phyloP scores from a whole-genome alignment of 2,797 vertebrate genomes.

The Pampus argenteus region DNA sequence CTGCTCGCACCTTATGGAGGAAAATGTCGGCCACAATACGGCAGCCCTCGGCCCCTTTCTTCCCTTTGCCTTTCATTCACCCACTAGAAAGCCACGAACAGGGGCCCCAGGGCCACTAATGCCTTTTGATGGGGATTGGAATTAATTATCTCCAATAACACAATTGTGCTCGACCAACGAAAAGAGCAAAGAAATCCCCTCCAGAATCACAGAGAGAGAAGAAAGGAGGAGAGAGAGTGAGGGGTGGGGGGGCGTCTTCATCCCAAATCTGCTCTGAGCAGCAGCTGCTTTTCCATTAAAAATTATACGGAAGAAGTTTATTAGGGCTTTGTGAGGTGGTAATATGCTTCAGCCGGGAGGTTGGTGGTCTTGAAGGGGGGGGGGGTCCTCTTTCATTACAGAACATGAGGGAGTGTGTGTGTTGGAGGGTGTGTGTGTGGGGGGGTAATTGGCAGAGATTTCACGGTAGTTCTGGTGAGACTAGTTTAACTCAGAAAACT shows the following conservation, averaged over 20 bases:
- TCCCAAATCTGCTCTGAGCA: too few species aligned
- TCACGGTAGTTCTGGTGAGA: conserved; percentile 21
- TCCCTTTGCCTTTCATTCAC: conserved; percentile 89
- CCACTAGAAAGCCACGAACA: conserved; percentile 85
- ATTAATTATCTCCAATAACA: conserved; percentile 99
- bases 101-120: conserved; percentile 90
- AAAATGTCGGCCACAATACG: conserved; percentile 89
- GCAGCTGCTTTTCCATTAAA: conserved; percentile 84
- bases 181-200: conserved; percentile 97
- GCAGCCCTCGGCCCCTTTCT: conserved; percentile 83
- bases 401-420: neutral
- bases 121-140: conserved; percentile 99
- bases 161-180: conserved; percentile 95
- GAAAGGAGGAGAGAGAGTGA: conserved; percentile 61
- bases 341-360: conserved; percentile 75
- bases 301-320: conserved; percentile 87
- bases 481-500: neutral
- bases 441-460: conserved; percentile 34
- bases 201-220: conserved; percentile 82
- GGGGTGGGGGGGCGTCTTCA: conserved; percentile 35
- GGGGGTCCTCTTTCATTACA: too few species aligned
- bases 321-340: conserved; percentile 83
- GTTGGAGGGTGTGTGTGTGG: neutral
- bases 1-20: conserved; percentile 89
- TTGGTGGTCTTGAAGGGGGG: conserved; percentile 83